Evolutionary conservation across 2,797 vertebrate species (phyloP).

Genomic region (Carduelis carduelis): DNA sequence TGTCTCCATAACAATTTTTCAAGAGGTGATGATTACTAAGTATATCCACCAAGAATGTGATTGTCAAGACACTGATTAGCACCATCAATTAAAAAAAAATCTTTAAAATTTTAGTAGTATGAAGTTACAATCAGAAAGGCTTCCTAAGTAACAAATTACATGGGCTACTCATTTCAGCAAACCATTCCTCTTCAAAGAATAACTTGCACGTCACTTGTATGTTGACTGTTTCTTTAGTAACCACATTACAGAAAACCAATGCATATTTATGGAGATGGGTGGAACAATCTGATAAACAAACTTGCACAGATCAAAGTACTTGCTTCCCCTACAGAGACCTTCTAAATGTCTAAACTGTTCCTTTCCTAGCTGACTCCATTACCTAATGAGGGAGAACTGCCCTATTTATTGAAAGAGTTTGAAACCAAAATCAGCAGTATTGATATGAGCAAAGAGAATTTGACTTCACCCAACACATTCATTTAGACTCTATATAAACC

Average conservation of each 20-base stretch:
- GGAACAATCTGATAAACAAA: not conserved
- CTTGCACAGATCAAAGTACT: not conserved
- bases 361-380: not conserved
- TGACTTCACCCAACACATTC: not conserved
- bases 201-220: not conserved
- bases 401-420: not conserved
- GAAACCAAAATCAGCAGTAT: not conserved
- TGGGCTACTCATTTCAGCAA: not conserved
- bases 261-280: not conserved
- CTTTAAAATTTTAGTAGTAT: not conserved
- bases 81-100: not conserved
- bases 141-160: not conserved
- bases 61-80: not conserved
- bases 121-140: not conserved
- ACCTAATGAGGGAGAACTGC: not conserved
- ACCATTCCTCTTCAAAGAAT: not conserved
- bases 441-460: not conserved
- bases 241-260: not conserved
- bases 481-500: not conserved
- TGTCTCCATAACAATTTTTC: not conserved
- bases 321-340: rapidly evolving
- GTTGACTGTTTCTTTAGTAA: not conserved
- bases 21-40: not conserved
- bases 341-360: not conserved
- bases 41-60: not conserved